phyloP scores from a whole-genome alignment of 2,113 vertebrate species.

The Thalassoma bifasciatum region DNA sequence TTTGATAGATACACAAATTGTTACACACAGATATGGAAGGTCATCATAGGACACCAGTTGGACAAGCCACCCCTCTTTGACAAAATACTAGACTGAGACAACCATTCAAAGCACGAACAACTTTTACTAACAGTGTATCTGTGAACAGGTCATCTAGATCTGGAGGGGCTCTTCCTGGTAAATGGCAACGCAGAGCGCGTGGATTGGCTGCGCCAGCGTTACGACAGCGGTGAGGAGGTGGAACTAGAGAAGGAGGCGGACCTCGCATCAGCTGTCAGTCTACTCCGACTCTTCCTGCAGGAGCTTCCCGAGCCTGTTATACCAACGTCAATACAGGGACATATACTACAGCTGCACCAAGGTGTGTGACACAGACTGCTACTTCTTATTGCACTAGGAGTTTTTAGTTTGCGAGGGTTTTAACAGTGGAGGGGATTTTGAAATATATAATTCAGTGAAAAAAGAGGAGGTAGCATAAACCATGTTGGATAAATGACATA shows the following conservation, averaged over 20 bases:
- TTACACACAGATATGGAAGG: no score
- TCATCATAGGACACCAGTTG: no score
- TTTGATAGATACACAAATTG: not conserved
- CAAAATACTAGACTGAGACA: no score
- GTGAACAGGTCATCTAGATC: slow-evolving; percentile 90
- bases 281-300: slow-evolving; percentile 97
- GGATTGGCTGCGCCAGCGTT: slow-evolving; percentile 96
- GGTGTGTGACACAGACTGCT: slow-evolving; percentile 76
- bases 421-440: not conserved
- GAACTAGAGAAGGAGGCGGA: slow-evolving; percentile 97
- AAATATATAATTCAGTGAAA: not conserved
- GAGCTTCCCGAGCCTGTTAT: slow-evolving; percentile 97
- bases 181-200: slow-evolving; percentile 97
- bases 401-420: not conserved
- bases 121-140: not conserved
- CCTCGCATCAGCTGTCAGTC: slow-evolving; percentile 95
- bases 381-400: no score
- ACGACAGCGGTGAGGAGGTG: slow-evolving; percentile 95
- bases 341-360: slow-evolving; percentile 95
- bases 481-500: not conserved
- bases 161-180: slow-evolving; percentile 97
- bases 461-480: not conserved
- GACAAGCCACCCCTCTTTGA: no score
- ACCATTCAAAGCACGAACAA: no score
- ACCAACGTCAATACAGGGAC: slow-evolving; percentile 89